Base-by-base conservation (phyloP, 2,797 vertebrate species). In the Onychomys arenicola region DNA sequence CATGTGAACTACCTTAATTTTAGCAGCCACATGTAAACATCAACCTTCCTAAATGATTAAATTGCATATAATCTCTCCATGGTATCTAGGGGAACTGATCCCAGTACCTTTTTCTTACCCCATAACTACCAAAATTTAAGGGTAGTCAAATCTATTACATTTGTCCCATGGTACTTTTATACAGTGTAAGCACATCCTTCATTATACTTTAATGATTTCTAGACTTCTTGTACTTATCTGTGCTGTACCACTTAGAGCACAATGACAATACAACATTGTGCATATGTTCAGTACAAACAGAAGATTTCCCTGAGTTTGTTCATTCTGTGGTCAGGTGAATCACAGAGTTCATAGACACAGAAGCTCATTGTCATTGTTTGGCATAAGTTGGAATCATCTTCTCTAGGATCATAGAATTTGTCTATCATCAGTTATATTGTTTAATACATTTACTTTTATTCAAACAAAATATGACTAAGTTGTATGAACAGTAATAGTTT, bases 371-470 rank as follows among this genome's bases (percentile, higher is more conserved):
- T 17, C 43, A 34, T n/a, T 91, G 16, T 13, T 81, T 92, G 61
- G 37, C 1, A 1, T 83, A 81, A 77, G 13, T 0, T 55, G 89
- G 71, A 76, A 61, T 52, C 34, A 73, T 87, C 29, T 95, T 34
- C 49, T 91, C 73, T 61, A 78, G 27, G 43, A 78, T 40, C 63
- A 16, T 0, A 19, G 92, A 84, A 87, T 92, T 91, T 89, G 52
- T n/a, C 9, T 14, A 57, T 75, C 32, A 80, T 19, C 69, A 9
- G 75, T 76, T 52, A 34, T 8, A 9, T 52, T 46, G 55, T 89
- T 92, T 80, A 49, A 90, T 19, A 87, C 5, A 37, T 96, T 88
- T 55, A 55, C n/a, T 93, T 90, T n/a, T 63, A 13, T 55, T 85
- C 73, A 59, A 8, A 11, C 57, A 37, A 78, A 73, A 49, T 89